Base-by-base conservation (phyloP, 2,888 invertebrate genomes). In the Trichopria drosophilae region DNA sequence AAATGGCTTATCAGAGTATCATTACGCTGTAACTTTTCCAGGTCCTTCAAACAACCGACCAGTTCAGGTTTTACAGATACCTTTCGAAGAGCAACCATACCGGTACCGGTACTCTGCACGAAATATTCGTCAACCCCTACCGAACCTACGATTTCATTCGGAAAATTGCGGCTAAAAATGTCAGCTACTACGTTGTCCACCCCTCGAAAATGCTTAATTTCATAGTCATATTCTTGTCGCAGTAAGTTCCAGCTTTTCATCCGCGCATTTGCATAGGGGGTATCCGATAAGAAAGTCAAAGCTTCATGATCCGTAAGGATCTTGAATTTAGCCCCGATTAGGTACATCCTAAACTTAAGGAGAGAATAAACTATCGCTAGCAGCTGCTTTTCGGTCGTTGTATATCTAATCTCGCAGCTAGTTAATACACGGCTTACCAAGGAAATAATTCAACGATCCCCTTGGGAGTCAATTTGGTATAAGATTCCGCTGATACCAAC, bases 191-290 rank as follows among this genome's bases (percentile, higher is more conserved):
- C 12, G n/a, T 31, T 39, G 15, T 18, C 10, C 7, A 18, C 13
- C 13, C 47, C 47, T 9, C 10, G 4, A 4, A 39, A 48, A n/a
- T 41, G 34, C 6, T 48, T n/a, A 3, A 48, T 34, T 23, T 13
- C 19, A 2, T 37, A 5, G 10, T 28, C 7, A 31, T 46, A 46
- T 6, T 46, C 46, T 7, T 39, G 46, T 1, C 24, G 16, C 1
- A 19, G 15, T 1, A 41, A 23, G 4, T 19, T 15, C 48, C 26
- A 41, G 9, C 40, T n/a, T 1, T 22, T 20, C n/a, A 24, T 4
- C 10, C 48, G 9, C 3, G 34, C 41, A 12, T 31, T 29, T 1
- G 23, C 6, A 1, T 40, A 20, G 2, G 13, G 12, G 9, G 34
- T 32, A 13, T 32, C 15, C n/a, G 15, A 12, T 4, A 50, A 22